Evolutionary conservation across 2,888 invertebrate species (phyloP).

Genomic region (Aphidoletes aphidimyza): DNA sequence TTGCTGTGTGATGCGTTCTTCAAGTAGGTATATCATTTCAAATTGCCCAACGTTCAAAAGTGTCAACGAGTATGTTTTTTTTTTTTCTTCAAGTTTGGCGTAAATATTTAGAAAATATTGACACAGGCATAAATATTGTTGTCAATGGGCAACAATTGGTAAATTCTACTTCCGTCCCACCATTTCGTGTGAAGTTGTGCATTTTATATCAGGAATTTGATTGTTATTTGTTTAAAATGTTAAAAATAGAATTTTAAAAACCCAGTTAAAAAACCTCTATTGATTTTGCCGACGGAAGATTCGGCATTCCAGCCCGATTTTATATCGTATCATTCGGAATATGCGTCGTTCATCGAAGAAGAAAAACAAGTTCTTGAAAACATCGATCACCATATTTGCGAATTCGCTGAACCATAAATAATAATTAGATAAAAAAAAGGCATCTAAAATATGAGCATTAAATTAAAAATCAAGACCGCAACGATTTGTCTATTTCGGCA

Average conservation of each 20-base stretch:
- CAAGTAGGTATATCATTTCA: constrained; percentile 44
- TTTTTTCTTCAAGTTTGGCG: constrained; percentile 47
- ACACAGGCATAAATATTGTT: neutral
- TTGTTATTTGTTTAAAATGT: too few species aligned
- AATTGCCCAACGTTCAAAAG: neutral
- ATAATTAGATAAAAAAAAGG: neutral
- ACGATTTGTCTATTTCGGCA: constrained; percentile 19
- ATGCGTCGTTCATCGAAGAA: too few species aligned
- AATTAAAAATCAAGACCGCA: neutral
- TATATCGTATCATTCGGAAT: neutral
- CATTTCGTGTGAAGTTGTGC: neutral
- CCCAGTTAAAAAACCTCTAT: neutral
- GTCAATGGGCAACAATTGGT: constrained; percentile 10
- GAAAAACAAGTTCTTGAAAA: neutral
- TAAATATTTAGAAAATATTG: constrained; percentile 25
- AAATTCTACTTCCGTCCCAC: constrained; percentile 14
- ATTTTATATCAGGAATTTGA: too few species aligned
- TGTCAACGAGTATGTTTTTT: constrained; percentile 48
- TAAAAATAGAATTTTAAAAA: neutral
- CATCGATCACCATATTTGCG: neutral
- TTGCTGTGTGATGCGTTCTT: neutral
- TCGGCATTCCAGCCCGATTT: neutral
- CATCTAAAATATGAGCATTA: neutral
- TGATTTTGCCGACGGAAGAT: constrained; percentile 7
- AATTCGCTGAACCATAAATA: neutral